Evolutionary conservation across 2,113 vertebrate genomes (phyloP), one percentile per base, ranked within the genome.

Genomic region (Pipra filicauda): DNA sequence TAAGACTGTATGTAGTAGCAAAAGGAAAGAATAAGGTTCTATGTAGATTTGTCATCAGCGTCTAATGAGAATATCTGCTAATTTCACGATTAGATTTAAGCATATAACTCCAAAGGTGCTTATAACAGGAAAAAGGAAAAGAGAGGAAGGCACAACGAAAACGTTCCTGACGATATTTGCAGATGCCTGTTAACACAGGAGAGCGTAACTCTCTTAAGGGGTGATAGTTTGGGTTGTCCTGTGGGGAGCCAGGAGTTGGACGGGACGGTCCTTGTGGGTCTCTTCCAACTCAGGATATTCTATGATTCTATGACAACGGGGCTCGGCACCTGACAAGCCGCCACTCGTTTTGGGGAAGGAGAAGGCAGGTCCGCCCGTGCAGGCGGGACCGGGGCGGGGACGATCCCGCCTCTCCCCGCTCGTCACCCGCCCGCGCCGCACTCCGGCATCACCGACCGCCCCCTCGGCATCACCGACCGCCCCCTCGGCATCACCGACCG

Each of bases 291-390:
- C 24, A 5, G 46, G n/a, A 39, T 4, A 48, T 0, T 10, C 39
- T 14, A 7, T 4, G 23, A 33, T 5, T 46, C 19, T 62, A 2
- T 1, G 8, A 21, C 33, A 4, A 6, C 28, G 11, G 2, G 8
- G 28, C 30, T 27, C 28, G 6, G 6, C 39, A 8, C 19, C 15
- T 4, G 0, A 1, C 1, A 0, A 5, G 3, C 21, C 5, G 1
- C 1, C 33, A 2, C 1, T 0, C 11, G 1, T 0, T 0, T 8
- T 19, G 3, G 12, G 7, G 7, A 30, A n/a, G 0, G 3, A 24
- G 6, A 4, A 17, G 7, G 11, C 8, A 37, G 16, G 3, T 62
- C 37, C 11, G 26, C 17, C 37, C 26, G 17, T 17, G 37, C 59
- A 39, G 59, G 37, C 59, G 59, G 59, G 24, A 12, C 35, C 24